Base-by-base conservation (phyloP, 2,113 vertebrate genomes). In the Hirundichthys speculiger region DNA sequence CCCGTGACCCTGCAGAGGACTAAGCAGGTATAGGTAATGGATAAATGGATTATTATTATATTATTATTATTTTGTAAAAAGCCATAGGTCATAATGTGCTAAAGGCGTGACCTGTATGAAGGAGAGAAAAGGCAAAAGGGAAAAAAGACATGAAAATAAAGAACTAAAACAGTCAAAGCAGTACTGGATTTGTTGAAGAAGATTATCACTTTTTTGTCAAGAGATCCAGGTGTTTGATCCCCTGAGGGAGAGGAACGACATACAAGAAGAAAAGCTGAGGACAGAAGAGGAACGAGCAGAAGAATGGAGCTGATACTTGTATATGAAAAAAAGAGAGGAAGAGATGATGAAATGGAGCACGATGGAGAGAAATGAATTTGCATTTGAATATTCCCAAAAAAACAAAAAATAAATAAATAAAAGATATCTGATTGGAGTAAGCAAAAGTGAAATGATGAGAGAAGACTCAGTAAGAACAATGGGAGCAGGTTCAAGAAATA, bases 171-270 rank as follows among this genome's bases (percentile, higher is more conserved):
- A 39, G n/a, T 21, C 11, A 9, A 15, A 49, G 39, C 47, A 59
- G 34, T 27, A 42, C 13, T 19, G 14, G 5, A 25, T 42, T 43
- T 18, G 21, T 0, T 61, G 54, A 55, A 19, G 24, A 16, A 65
- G 59, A 77, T 83, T 55, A 74, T 10, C 4, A 30, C 24, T 13
- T 12, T n/a, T 63, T 69, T 77, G 66, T 77, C 41, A 72, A 7
- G n/a, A 73, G 67, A 77, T 60, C 45, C 58, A 68, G 54, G 73
- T 68, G 54, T 62, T 21, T 74, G 50, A 66, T 75, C 52, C 42
- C 67, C 60, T 0, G 13, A 57, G 53, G 53, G 45, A 39, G 25
- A 60, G 27, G 8, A 47, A 1, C 11, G 55, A 48, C 13, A 58
- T 14, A 47, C 18, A n/a, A 1, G 24, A 63, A 22, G 51, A 1